A percentile compares a stretch with the other conserved stretches of the same genome.
These are phyloP conservation scores for Artibeus lituratus DNA, from an alignment of 2,797 vertebrate species.

Conservation along the genomic window DNA sequence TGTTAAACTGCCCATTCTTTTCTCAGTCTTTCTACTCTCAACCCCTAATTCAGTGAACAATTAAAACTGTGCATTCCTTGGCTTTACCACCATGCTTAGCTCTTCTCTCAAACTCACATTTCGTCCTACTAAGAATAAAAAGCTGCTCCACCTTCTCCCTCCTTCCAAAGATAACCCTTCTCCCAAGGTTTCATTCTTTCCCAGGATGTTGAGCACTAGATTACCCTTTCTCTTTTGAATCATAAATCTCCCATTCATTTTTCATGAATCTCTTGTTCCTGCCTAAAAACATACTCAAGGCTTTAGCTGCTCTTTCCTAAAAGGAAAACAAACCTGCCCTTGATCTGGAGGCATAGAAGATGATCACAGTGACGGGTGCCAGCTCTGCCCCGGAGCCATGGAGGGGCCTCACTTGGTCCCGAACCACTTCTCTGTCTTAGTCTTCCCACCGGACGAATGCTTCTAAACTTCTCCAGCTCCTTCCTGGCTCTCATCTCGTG, in stretches of 20 bases:
- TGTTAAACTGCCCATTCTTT: background rate
- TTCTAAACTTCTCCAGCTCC: background rate
- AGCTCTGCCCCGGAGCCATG: background rate
- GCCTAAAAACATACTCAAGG: background rate
- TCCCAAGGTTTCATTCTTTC: background rate
- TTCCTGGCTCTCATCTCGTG: background rate
- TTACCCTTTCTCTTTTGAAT: background rate
- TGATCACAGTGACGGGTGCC: background rate
- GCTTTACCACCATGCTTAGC: background rate
- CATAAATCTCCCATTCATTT: background rate
- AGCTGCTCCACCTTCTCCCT: rapidly evolving
- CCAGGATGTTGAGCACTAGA: background rate
- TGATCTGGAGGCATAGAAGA: background rate
- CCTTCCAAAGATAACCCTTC: background rate
- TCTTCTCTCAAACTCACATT: background rate
- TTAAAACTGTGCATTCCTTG: background rate
- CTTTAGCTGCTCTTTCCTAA: background rate
- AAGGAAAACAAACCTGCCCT: background rate
- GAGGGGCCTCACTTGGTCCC: background rate
- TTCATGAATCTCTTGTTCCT: background rate
- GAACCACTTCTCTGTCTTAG: background rate
- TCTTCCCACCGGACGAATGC: background rate
- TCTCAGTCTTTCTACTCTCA: background rate
- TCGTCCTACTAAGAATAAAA: background rate
- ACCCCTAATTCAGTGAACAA: background rate